These are phyloP conservation scores for Phataginus tricuspis DNA, from an alignment of 2,797 vertebrate species.

Conservation along the genomic window DNA sequence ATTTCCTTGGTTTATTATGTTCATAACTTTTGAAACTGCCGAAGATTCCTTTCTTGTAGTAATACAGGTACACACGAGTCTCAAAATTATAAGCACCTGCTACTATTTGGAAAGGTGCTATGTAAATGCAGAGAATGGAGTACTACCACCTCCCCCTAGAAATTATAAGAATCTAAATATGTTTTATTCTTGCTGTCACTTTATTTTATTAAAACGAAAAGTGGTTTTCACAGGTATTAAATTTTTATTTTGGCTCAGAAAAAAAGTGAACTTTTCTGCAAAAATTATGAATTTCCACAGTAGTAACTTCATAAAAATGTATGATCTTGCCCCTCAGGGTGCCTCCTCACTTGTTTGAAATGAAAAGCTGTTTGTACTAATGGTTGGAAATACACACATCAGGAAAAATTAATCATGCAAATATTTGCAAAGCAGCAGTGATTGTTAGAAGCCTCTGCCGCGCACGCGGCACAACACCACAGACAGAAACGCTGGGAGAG, in stretches of 20 bases:
- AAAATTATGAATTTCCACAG: conserved; percentile 76
- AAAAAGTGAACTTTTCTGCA: conserved; percentile 63
- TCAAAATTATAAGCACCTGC: conserved; percentile 51
- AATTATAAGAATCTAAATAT: conserved; percentile 54
- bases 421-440: conserved; percentile 73
- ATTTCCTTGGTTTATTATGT: conserved; percentile 64
- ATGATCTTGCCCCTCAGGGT: conserved; percentile 75
- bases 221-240: conserved; percentile 70
- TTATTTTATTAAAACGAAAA: conserved; percentile 73
- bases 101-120: conserved; percentile 22
- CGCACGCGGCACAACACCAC: not conserved
- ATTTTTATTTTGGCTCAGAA: conserved; percentile 72
- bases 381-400: conserved; percentile 73
- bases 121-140: conserved; percentile 30
- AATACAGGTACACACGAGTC: not conserved
- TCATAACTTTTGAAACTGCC: conserved; percentile 39
- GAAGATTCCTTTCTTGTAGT: not conserved
- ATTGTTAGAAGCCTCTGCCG: conserved; percentile 40
- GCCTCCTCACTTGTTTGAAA: conserved; percentile 70
- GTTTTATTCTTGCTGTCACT: conserved; percentile 72
- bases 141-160: not conserved
- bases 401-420: conserved; percentile 80
- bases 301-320: conserved; percentile 79
- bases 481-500: not conserved
- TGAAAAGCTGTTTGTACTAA: conserved; percentile 77